Conservation (phyloP, 2,113 vertebrate species). For the Alethe diademata region DNA sequence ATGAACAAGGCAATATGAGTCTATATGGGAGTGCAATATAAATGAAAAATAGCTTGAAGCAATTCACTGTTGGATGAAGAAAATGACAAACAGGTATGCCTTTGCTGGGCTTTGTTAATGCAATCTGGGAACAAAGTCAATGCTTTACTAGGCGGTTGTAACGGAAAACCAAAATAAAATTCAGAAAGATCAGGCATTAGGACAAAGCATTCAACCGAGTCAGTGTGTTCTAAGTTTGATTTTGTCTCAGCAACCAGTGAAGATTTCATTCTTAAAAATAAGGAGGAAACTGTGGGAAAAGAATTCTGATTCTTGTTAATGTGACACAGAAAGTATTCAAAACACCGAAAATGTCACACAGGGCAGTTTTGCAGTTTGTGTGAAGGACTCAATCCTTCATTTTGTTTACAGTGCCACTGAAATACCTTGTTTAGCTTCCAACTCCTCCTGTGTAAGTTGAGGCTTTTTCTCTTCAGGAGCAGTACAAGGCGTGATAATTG, state of each 20-base stretch:
- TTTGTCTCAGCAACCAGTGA: neutral
- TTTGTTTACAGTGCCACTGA: neutral
- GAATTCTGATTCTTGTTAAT: neutral
- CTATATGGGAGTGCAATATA: neutral
- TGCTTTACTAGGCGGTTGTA: neutral
- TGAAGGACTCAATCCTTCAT: neutral
- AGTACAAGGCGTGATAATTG: slow-evolving; percentile 46
- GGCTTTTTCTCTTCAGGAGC: slow-evolving; percentile 87
- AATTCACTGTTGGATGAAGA: neutral
- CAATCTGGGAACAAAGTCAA: neutral
- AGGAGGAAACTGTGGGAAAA: neutral
- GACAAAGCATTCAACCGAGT: neutral
- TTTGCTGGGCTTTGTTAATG: neutral
- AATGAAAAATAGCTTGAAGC: neutral
- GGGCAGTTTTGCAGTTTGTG: neutral
- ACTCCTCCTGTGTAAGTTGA: slow-evolving; percentile 87
- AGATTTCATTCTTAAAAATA: neutral
- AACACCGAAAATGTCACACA: neutral
- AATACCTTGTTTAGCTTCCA: slow-evolving; percentile 97
- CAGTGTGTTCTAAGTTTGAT: neutral
- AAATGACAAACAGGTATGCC: neutral
- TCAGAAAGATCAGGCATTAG: neutral
- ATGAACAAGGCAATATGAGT: neutral
- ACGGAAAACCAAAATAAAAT: neutral
- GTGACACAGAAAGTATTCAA: neutral